Base-by-base conservation (phyloP, 2,888 invertebrate species). In the Philaethria dido region DNA sequence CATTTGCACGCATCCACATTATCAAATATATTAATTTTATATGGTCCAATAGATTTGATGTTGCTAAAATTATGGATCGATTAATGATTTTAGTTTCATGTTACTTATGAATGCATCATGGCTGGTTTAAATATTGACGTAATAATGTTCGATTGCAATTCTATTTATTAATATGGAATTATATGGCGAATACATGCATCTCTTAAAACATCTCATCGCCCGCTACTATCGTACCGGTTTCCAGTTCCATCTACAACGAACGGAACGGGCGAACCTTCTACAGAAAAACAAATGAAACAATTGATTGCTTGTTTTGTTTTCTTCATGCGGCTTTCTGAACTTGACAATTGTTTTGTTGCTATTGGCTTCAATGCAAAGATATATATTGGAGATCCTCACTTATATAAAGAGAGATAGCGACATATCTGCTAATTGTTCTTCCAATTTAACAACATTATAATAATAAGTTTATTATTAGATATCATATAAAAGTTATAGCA, bases 261-360 rank as follows among this genome's bases (percentile, higher is more conserved):
- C n/a, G n/a, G n/a, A n/a, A 85, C 85, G 87, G 89, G 84, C 85
- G 88, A 85, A 88, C 84, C 88, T 85, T 82, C 84, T 82, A 86
- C 84, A 86, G 80, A 85, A 84, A 89, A 89, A 89, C 85, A 87
- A 90, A 89, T 82, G 84, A 88, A 89, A 89, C 86, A 83, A 82
- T 82, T 78, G 71, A 65, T 67, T 79, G 78, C 69, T 74, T 81
- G 78, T 84, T 85, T 83, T 84, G 80, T 79, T 83, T 81, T 79
- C 76, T 79, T 77, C 72, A 72, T 74, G 75, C 78, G 50, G 50
- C 50, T 57, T 18, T 47, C 73, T 66, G 70, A 69, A 73, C 76
- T 73, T 78, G 74, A 75, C 77, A 81, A 75, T 80, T 74, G 75
- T 78, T 79, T 73, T 77, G 76, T 77, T 75, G 74, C 75, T 73